Evolutionary conservation across 1,140 invertebrate genomes (phyloP).

Genomic region (Stratiolaelaps scimitus): DNA sequence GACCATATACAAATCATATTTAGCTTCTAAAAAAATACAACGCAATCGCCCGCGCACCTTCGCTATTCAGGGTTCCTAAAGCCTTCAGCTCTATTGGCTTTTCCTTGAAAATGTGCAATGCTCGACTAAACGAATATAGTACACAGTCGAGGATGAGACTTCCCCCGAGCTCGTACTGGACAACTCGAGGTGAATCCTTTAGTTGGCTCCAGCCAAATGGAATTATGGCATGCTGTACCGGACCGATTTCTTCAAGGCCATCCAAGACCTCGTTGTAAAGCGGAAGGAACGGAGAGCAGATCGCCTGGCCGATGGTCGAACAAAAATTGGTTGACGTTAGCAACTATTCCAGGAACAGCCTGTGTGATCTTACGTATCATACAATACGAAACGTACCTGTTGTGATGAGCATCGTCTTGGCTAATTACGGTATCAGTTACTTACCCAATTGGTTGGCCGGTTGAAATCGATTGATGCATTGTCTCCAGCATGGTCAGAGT

Average conservation of each 20-base stretch:
- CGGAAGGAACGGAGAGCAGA: not conserved
- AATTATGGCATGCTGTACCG: not conserved
- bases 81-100: not conserved
- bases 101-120: not conserved
- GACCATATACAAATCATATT: too few species aligned
- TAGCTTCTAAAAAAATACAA: too few species aligned
- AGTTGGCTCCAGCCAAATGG: not conserved
- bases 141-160: slow-evolving; percentile 9
- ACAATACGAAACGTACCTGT: too few species aligned
- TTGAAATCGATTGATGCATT: too few species aligned
- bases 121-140: not conserved
- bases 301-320: slow-evolving; percentile 1
- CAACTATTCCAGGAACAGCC: too few species aligned
- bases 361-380: too few species aligned
- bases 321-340: not conserved
- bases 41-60: too few species aligned
- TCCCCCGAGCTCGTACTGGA: not conserved
- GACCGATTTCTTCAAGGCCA: not conserved
- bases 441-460: too few species aligned
- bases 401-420: too few species aligned
- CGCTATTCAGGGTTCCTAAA: not conserved
- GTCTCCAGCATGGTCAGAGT: too few species aligned
- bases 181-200: not conserved
- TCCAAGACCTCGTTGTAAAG: not conserved
- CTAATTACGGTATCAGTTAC: too few species aligned